phyloP scores from a whole-genome alignment of 1,140 invertebrate species.

The Aphaenogaster floridana region DNA sequence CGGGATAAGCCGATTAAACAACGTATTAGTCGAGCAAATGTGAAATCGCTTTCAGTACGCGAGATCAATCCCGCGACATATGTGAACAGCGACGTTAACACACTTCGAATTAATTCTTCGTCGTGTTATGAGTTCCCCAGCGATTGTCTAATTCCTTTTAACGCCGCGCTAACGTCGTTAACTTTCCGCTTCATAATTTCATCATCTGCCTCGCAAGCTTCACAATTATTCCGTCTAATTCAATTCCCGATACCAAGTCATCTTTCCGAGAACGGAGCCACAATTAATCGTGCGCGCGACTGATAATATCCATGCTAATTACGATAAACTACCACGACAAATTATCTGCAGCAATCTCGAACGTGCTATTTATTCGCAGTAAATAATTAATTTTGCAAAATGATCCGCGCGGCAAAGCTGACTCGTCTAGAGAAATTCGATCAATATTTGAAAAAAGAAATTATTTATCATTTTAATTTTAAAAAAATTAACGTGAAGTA shows the following conservation, averaged over 20 bases:
- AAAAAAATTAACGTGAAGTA: background rate
- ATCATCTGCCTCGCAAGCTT: conserved; percentile 74
- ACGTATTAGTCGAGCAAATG: conserved; percentile 54
- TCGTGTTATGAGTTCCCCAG: conserved; percentile 67
- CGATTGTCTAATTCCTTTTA: conserved; percentile 75
- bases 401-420: background rate
- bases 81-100: conserved; percentile 66
- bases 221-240: conserved; percentile 76
- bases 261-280: conserved; percentile 61
- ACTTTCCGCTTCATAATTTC: conserved; percentile 72
- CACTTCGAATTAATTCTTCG: conserved; percentile 74
- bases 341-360: conserved; percentile 31
- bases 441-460: background rate
- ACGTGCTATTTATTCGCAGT: conserved; percentile 1
- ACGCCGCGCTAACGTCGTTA: conserved; percentile 69
- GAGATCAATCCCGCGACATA: conserved; percentile 71
- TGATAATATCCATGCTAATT: conserved; percentile 66
- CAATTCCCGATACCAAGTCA: conserved; percentile 65
- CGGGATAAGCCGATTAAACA: conserved; percentile 44
- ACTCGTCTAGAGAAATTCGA: background rate
- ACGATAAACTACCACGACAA: conserved; percentile 54
- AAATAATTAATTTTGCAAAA: conserved; percentile 22
- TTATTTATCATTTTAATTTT: background rate
- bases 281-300: conserved; percentile 71
- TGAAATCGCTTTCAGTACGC: conserved; percentile 62